phyloP scores from a whole-genome alignment of 2,113 vertebrate species.

The Empidonax alnorum region DNA sequence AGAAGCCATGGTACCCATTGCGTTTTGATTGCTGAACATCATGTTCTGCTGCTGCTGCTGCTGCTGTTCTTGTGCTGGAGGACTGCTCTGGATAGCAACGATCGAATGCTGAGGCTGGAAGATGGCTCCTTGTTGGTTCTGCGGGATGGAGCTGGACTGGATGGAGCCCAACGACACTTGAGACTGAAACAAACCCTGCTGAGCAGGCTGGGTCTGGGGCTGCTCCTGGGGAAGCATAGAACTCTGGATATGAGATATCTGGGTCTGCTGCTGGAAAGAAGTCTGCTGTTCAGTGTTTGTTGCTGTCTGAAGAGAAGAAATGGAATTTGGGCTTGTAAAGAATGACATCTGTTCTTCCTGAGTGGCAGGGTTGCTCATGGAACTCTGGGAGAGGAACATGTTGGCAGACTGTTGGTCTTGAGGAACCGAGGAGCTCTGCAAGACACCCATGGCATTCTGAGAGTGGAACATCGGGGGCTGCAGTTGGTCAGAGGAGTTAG shows the following conservation, averaged over 20 bases:
- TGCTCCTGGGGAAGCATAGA: slow-evolving; percentile 87
- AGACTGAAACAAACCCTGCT: slow-evolving; percentile 79
- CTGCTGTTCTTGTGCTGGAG: slow-evolving; percentile 77
- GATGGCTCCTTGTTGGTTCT: slow-evolving; percentile 83
- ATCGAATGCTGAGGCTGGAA: slow-evolving; percentile 87
- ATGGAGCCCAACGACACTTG: slow-evolving; percentile 75
- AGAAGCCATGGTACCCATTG: slow-evolving; percentile 75
- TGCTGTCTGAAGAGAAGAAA: slow-evolving; percentile 86
- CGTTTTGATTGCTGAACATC: slow-evolving; percentile 76
- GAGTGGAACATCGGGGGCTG: slow-evolving; percentile 89
- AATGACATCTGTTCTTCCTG: slow-evolving; percentile 90
- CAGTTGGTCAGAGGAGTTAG: slow-evolving; percentile 88
- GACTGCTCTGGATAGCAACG: slow-evolving; percentile 79
- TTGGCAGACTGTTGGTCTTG: slow-evolving; percentile 86
- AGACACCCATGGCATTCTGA: slow-evolving; percentile 84
- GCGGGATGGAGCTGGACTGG: slow-evolving; percentile 74
- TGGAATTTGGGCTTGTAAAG: slow-evolving; percentile 80
- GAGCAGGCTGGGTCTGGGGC: slow-evolving; percentile 72
- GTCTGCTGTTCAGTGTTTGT: slow-evolving; percentile 87
- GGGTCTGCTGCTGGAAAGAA: slow-evolving; percentile 84
- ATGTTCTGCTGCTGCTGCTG: slow-evolving; percentile 83
- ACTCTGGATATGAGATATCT: slow-evolving; percentile 84
- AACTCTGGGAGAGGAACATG: slow-evolving; percentile 87
- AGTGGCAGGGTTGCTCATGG: slow-evolving; percentile 81
- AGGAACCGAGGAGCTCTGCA: slow-evolving; percentile 84